These are phyloP conservation scores for Corapipo altera DNA, from an alignment of 2,113 vertebrate species.

Conservation along the genomic window DNA sequence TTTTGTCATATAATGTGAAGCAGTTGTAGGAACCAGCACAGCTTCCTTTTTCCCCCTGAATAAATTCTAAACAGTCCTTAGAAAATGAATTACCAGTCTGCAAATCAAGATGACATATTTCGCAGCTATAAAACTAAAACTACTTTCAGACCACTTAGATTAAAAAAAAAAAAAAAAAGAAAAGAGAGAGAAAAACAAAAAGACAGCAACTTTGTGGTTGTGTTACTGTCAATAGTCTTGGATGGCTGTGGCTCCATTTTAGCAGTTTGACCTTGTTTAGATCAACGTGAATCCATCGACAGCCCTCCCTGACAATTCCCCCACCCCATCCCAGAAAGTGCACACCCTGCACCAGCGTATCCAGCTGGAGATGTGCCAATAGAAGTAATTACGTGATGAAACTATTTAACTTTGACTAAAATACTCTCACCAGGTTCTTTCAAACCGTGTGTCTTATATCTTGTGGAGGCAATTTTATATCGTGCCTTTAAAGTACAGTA, in stretches of 20 bases:
- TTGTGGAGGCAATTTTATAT: conserved; percentile 84
- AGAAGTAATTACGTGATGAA: conserved; percentile 83
- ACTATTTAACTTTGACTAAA: conserved; percentile 85
- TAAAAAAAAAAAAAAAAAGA: not conserved
- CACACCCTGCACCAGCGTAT: conserved; percentile 55
- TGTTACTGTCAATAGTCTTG: conserved; percentile 50
- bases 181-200: not conserved
- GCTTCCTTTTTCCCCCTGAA: conserved; percentile 70
- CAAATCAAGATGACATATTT: conserved; percentile 72
- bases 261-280: conserved; percentile 74
- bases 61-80: conserved; percentile 78
- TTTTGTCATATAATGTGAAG: conserved; percentile 72
- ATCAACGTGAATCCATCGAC: conserved; percentile 55
- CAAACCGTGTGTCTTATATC: conserved; percentile 82
- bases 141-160: conserved; percentile 68
- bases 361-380: conserved; percentile 80
- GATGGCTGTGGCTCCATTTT: conserved; percentile 61
- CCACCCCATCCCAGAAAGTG: conserved; percentile 55
- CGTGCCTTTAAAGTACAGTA: conserved; percentile 85
- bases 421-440: conserved; percentile 84
- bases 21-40: conserved; percentile 61
- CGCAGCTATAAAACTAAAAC: conserved; percentile 69
- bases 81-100: conserved; percentile 73
- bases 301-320: conserved; percentile 48
- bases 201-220: conserved; percentile 45